These are phyloP conservation scores for Marronus borbonicus DNA, from an alignment of 2,888 invertebrate genomes.

Conservation along the genomic window DNA sequence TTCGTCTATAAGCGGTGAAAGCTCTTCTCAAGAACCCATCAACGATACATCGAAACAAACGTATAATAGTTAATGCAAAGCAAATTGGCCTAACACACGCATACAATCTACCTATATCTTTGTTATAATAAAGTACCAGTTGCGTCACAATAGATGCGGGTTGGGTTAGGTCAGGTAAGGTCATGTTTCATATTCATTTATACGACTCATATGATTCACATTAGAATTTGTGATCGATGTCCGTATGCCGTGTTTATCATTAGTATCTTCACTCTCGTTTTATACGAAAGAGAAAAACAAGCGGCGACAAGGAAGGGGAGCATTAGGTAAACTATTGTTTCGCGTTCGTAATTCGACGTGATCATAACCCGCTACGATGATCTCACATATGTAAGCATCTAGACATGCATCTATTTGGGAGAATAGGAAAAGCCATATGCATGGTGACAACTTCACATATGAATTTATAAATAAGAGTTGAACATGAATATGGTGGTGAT, in stretches of 20 bases:
- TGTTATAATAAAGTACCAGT: constrained; percentile 36
- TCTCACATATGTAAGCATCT: background rate
- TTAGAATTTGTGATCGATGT: constrained; percentile 52
- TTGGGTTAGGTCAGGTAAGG: constrained; percentile 58
- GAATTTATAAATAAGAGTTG: background rate
- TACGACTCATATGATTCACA: constrained; percentile 53
- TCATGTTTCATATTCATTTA: constrained; percentile 53
- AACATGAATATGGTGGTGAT: too few relatives aligned
- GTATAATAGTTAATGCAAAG: constrained; percentile 19
- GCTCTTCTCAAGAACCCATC: constrained; percentile 4
- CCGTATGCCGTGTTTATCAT: constrained; percentile 49
- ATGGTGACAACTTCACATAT: background rate
- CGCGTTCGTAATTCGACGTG: constrained; percentile 1
- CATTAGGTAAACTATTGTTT: constrained; percentile 38
- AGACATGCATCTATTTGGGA: constrained; percentile 5
- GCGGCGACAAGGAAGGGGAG: constrained; percentile 27
- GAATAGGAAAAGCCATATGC: background rate
- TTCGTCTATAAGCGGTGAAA: background rate
- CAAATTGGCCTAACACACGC: constrained; percentile 33
- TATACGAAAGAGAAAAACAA: constrained; percentile 13
- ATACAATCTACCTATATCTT: constrained; percentile 18
- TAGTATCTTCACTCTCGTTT: constrained; percentile 47
- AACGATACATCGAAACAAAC: constrained; percentile 7
- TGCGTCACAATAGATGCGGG: constrained; percentile 53
- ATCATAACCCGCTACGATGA: constrained; percentile 37